Evolutionary conservation across 2,888 invertebrate species (phyloP), one percentile per base, ranked within the genome.

Genomic region (Mesoligia furuncula): DNA sequence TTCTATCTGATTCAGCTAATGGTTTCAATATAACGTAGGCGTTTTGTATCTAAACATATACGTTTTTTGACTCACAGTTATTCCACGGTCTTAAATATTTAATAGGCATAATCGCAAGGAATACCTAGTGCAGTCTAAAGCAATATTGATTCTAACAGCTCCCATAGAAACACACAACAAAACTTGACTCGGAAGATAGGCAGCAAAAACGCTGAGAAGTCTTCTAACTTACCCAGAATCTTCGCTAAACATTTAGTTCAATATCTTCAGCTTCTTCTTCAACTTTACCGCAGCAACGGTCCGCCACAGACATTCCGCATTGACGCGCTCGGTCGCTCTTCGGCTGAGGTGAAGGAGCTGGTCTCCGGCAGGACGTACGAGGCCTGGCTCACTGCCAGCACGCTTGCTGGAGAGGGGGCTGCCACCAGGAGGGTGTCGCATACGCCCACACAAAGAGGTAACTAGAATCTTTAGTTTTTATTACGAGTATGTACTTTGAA

Each of bases 361-460:
- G 91, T 91, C 0, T 77, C 93, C 0, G 97, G 97, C 20, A 94
- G 97, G 20, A 95, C 97, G 0, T 97, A 98, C 87, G 97, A 97
- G 85, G 97, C 97, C 73, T 97, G 97, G 97, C 97, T 97, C 7
- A 97, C 97, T 0, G 98, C 98, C 5, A 97, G 96, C 76, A 98
- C 98, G 0, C 91, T 94, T 0, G 97, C 97, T 1, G 98, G 98
- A 0, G 97, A 97, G 87, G 97, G 97, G 0, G 87, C 93, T 0
- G 90, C 95, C 0, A 96, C 96, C 9, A 93, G 94, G 57, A 92
- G 96, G 1, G 94, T 97, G 1, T 90, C 95, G 0, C 96, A 97
- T 24, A 94, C 96, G 0, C 97, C 97, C 0, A 93, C 95, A 0
- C 95, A 96, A 57, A 93, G 97, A 95, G 97, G 97, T 68, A 15